Evolutionary conservation across 2,888 invertebrate species (phyloP), one percentile per base, ranked within the genome.

Genomic region (Tricholauxania praeusta): DNA sequence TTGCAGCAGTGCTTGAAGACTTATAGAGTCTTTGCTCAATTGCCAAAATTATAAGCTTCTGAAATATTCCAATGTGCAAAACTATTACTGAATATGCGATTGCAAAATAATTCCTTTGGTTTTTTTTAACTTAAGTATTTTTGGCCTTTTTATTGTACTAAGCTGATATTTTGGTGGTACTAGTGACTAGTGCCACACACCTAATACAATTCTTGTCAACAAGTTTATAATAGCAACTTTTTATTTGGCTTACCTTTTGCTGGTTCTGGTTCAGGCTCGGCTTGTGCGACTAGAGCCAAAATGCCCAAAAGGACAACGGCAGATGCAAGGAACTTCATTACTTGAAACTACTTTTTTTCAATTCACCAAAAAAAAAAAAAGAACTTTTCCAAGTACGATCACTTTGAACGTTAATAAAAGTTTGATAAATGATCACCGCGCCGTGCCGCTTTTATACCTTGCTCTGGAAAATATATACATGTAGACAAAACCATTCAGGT

Each of bases 401-500:
- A 72, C 80, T 78, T 75, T 75, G 80, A 82, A 81, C 76, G 83
- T 75, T 79, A 82, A 80, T 79, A 78, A 77, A 81, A 80, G 77
- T 82, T 79, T 84, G 84, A 84, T 83, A 80, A 77, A 77, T 75
- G 80, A 78, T 73, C 76, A 72, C 19, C 32, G 53, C 70, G 73
- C 72, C 71, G 76, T 52, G 73, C 55, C 77, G 72, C 80, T 84
- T 85, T 81, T 84, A 84, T 84, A 84, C 80, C 74, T 75, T 65
- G 64, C 53, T 51, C 19, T 28, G 55, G 47, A 63, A 71, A 52
- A 19, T 51, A 47, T 51, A 8, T 19, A 49, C 39, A 65, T 47
- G 39, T 17, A 15, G 8, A 17, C 28, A 12, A 64, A 49, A 53
- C 60, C 49, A 39, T 28, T 62, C 10, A 39, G 19, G 47, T n/a